Conservation (phyloP, 2,113 vertebrate genomes). For the Salminus brasiliensis region DNA sequence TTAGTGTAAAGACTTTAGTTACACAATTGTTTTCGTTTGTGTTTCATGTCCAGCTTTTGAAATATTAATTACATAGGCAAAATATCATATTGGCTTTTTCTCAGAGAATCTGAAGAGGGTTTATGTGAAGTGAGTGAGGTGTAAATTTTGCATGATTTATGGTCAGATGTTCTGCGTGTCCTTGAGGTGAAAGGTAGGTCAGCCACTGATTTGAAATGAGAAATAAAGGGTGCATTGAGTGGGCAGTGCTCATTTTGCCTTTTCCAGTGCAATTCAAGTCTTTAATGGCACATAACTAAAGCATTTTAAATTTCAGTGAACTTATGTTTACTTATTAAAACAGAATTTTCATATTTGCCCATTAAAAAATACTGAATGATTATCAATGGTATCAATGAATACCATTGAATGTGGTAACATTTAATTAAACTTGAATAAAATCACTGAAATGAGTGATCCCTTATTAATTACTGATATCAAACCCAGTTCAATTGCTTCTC, state of each 20-base stretch:
- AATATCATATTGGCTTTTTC: background rate
- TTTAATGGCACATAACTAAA: constrained; percentile 29
- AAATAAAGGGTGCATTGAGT: constrained; percentile 67
- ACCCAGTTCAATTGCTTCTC: too few species aligned
- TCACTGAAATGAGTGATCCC: too few species aligned
- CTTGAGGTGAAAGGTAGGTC: constrained; percentile 66
- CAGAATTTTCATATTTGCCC: constrained; percentile 36
- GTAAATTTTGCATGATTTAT: constrained; percentile 38
- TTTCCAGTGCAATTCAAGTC: background rate
- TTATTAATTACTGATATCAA: too few species aligned
- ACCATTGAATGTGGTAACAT: too few species aligned
- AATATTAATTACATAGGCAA: background rate
- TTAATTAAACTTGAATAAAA: too few species aligned
- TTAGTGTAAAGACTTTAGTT: constrained; percentile 25
- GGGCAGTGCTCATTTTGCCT: background rate
- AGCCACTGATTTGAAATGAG: constrained; percentile 71
- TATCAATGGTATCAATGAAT: too few species aligned
- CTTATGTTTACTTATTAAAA: constrained; percentile 14
- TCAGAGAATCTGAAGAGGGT: background rate
- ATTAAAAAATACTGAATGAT: too few species aligned
- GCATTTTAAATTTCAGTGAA: background rate
- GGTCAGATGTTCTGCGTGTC: constrained; percentile 78
- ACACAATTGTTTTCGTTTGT: too few species aligned
- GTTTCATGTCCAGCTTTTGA: too few species aligned
- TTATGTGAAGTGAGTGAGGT: background rate